Evolutionary conservation across 2,113 vertebrate species (phyloP).

Genomic region (Sisor rabdophorus): DNA sequence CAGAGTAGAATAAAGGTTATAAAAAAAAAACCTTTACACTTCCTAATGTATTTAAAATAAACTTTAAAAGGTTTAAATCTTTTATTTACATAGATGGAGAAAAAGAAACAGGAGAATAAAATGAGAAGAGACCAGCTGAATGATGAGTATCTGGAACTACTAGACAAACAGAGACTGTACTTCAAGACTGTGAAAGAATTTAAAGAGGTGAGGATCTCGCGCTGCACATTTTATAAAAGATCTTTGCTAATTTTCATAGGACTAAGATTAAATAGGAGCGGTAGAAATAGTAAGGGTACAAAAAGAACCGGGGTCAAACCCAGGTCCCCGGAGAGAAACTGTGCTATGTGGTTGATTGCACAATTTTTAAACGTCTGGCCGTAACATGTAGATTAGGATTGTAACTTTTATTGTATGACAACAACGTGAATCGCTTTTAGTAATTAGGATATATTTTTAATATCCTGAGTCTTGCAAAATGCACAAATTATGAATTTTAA

Average conservation of each 20-base stretch:
- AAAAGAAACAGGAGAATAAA: conserved; percentile 98
- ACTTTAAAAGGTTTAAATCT: too few relatives aligned
- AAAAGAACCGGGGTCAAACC: too few relatives aligned
- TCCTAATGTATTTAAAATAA: background rate
- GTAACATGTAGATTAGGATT: background rate
- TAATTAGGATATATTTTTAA: background rate
- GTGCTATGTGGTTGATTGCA: too few relatives aligned
- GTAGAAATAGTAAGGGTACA: too few relatives aligned
- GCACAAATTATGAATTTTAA: background rate
- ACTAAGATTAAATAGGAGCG: too few relatives aligned
- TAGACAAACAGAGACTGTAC: conserved; percentile 94
- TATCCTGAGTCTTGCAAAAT: background rate
- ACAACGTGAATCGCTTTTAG: background rate
- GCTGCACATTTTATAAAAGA: background rate
- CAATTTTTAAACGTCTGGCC: too few relatives aligned
- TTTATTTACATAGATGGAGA: conserved; percentile 78
- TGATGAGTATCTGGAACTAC: conserved; percentile 90
- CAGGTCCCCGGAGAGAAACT: too few relatives aligned
- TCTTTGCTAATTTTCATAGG: too few relatives aligned
- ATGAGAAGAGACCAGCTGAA: conserved; percentile 96
- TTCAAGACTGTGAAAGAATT: conserved; percentile 99
- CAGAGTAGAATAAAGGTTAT: conserved; percentile 85
- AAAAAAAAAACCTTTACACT: background rate
- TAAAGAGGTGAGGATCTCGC: conserved; percentile 81
- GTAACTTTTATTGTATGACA: too few relatives aligned